phyloP scores from a whole-genome alignment of 2,113 vertebrate species.

The Eonycteris spelaea region DNA sequence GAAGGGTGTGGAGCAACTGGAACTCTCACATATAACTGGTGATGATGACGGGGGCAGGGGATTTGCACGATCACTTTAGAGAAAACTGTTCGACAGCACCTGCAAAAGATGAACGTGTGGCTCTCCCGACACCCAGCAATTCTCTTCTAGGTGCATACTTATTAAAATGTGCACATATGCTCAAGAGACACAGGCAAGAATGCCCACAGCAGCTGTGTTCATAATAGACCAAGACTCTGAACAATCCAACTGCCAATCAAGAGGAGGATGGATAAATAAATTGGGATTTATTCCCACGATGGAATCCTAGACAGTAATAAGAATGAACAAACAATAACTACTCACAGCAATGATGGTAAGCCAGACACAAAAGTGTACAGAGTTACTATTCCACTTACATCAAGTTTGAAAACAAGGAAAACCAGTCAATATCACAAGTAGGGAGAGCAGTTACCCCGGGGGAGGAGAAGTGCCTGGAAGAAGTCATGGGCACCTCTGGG shows the following conservation, averaged over 20 bases:
- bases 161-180: background rate
- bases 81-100: background rate
- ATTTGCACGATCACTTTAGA: rapidly evolving
- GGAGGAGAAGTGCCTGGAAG: background rate
- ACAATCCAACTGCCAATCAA: background rate
- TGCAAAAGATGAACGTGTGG: too few relatives aligned
- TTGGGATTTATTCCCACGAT: background rate
- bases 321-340: background rate
- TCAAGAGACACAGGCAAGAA: background rate
- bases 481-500: background rate
- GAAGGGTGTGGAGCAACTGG: background rate
- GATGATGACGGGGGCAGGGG: rapidly evolving
- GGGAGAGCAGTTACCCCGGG: background rate
- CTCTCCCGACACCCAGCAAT: background rate
- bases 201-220: background rate
- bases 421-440: background rate
- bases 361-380: background rate
- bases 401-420: background rate
- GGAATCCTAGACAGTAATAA: background rate
- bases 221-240: background rate
- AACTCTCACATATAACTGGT: background rate
- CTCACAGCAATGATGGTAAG: background rate
- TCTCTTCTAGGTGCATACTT: background rate
- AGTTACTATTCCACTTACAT: background rate
- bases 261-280: background rate